Evolutionary conservation across 92 coral and sea anemone genomes (phyloP), one percentile per base, ranked within the genome.

Genomic region (Palythoa grandis): DNA sequence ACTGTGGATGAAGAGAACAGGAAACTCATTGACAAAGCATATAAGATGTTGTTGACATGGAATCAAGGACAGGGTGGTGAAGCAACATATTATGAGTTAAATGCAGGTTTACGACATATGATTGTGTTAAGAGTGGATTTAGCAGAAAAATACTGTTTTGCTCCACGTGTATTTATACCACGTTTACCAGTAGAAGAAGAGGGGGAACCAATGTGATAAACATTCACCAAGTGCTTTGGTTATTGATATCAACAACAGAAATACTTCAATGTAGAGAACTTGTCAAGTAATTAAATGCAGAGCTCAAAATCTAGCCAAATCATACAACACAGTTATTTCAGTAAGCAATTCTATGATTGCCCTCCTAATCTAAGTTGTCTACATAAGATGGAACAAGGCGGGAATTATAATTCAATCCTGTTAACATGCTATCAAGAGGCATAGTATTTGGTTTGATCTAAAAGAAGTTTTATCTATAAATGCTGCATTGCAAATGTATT

Each of bases 111-210:
- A 24, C 79, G 82, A n/a, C 91, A 93, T 54, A 67, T 52, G 7
- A 72, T 90, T 65, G 92, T 93, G 53, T 56, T 74, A 22, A 89
- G 92, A 29, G 76, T 23, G 35, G 94, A 91, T 70, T 50, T 93
- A 63, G 89, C 91, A 2, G 89, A 88, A 76, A 91, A 86, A 56
- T 93, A 75, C 83, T 93, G 96, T 76, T 88, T n/a, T 82, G 87
- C 23, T 47, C 0, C 14, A 22, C 73, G 58, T 10, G 74, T 11
- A 63, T 63, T 66, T 14, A 9, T 48, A 22, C 74, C 72, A 3
- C 85, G 7, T 47, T 74, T 74, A 43, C 74, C 85, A 47, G 2
- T 80, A 40, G 74, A 22, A 65, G 74, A 80, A 43, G 74, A 66
- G 5, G 74, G 11, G 13, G 85, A 11, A 19, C 47, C 74, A 65